Percentiles rank a stretch among this genome's conserved stretches.
Conservation (phyloP, 2,888 invertebrate genomes). For the Gonocerus acuteangulatus region DNA sequence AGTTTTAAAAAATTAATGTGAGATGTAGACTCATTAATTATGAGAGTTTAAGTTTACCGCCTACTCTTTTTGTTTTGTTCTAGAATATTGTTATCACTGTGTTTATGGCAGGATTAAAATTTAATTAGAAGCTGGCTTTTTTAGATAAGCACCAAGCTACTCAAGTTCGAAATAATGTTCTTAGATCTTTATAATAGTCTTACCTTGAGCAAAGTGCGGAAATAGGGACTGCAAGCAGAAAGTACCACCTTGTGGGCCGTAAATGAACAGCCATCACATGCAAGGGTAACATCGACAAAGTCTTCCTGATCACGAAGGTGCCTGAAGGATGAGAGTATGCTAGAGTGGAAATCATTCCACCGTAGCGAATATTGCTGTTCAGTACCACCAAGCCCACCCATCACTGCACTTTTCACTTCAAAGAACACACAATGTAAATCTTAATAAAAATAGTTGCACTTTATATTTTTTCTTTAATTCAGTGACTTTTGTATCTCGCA, state of each 20-base stretch:
- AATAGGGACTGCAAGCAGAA: slow-evolving; percentile 89
- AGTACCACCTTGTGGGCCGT: slow-evolving; percentile 85
- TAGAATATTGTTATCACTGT: too few species aligned
- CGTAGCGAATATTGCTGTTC: slow-evolving; percentile 87
- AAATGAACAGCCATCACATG: slow-evolving; percentile 76
- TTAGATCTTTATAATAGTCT: too few species aligned
- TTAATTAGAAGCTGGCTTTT: too few species aligned
- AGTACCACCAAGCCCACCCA: slow-evolving; percentile 42
- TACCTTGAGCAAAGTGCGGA: slow-evolving; percentile 71
- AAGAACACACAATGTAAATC: slow-evolving; percentile 6
- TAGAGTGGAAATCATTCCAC: slow-evolving; percentile 91
- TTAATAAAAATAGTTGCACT: slow-evolving; percentile 6
- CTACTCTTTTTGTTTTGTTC: too few species aligned
- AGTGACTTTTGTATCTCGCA: background rate
- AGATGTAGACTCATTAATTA: too few species aligned
- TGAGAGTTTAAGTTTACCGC: too few species aligned
- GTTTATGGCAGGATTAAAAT: too few species aligned
- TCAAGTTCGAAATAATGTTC: too few species aligned
- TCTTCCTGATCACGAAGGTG: slow-evolving; percentile 83
- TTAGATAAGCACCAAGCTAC: too few species aligned
- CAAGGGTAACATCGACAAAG: slow-evolving; percentile 86
- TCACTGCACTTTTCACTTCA: slow-evolving; percentile 36
- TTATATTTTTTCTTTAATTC: background rate
- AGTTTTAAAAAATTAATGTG: too few species aligned
- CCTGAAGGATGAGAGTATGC: slow-evolving; percentile 81